A percentile compares a stretch with the other conserved stretches of the same genome.
Conservation (phyloP, 1,140 invertebrate species). For the Pinna nobilis region DNA sequence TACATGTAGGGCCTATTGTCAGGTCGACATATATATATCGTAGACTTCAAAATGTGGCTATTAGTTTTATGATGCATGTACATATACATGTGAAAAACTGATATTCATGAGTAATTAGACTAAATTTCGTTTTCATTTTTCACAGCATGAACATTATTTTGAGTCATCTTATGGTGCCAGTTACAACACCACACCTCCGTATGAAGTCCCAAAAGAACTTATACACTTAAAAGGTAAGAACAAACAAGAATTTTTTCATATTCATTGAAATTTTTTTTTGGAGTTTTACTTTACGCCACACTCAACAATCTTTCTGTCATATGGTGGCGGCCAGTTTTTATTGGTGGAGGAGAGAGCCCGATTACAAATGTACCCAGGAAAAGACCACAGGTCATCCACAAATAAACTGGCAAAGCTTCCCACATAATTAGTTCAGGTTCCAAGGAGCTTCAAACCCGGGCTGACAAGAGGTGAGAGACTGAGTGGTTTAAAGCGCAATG, state of each 20-base stretch:
- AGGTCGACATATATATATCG: neutral
- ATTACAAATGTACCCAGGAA: too few relatives aligned
- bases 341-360: too few relatives aligned
- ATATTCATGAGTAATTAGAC: neutral
- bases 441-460: too few relatives aligned
- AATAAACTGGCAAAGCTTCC: too few relatives aligned
- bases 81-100: neutral
- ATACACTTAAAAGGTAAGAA: conserved; percentile 63
- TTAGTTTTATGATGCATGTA: neutral
- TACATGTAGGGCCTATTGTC: too few relatives aligned
- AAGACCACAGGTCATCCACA: too few relatives aligned
- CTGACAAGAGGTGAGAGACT: too few relatives aligned
- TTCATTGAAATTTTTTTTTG: neutral
- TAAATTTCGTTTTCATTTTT: conserved; percentile 29
- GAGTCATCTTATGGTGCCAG: conserved; percentile 56
- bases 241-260: neutral
- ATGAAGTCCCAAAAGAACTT: conserved; percentile 56
- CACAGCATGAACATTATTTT: conserved; percentile 68
- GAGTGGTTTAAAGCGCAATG: too few relatives aligned
- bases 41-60: neutral
- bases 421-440: too few relatives aligned
- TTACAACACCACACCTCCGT: conserved; percentile 54
- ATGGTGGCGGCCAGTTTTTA: too few relatives aligned
- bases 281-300: neutral
- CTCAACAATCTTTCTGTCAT: neutral